Conservation (phyloP, 2,888 invertebrate species). For the Synergus japonicus region DNA sequence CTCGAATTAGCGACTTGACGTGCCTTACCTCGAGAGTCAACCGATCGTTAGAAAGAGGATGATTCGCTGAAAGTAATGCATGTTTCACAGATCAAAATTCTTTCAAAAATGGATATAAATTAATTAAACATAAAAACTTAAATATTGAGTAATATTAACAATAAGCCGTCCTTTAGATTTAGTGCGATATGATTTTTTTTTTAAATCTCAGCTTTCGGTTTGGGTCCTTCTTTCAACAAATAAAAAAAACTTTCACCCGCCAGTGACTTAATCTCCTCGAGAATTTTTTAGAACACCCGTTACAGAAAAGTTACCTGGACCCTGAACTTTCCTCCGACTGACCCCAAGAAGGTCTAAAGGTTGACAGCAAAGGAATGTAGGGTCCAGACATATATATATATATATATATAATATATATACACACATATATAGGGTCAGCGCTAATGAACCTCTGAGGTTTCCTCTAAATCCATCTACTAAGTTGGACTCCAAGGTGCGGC, state of each 20-base stretch:
- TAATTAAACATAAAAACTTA: too few species aligned
- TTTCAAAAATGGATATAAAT: not conserved
- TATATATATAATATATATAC: not conserved
- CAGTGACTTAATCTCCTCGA: conserved; percentile 3
- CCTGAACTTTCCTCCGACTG: conserved; percentile 61
- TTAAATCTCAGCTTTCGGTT: not conserved
- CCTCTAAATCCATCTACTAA: conserved; percentile 40
- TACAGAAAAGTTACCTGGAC: conserved; percentile 57
- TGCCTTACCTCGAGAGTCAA: conserved; percentile 52
- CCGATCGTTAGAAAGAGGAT: conserved; percentile 35
- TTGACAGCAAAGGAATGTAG: conserved; percentile 72
- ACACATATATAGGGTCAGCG: conserved; percentile 53
- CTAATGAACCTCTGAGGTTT: conserved; percentile 70
- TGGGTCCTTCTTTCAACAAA: not conserved
- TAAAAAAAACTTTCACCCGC: not conserved
- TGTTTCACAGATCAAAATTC: too few species aligned
- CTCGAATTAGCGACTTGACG: conserved; percentile 73
- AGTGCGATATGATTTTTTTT: not conserved
- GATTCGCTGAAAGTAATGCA: conserved; percentile 12
- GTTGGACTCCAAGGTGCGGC: conserved; percentile 42
- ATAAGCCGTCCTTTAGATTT: too few species aligned
- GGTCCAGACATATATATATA: conserved; percentile 56
- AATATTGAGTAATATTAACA: too few species aligned
- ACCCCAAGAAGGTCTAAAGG: conserved; percentile 68
- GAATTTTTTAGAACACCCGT: conserved; percentile 51